Percentiles rank a stretch among this genome's conserved stretches.
Conservation (phyloP, 1,140 invertebrate genomes). For the Pseudomyrmex pallidus region DNA sequence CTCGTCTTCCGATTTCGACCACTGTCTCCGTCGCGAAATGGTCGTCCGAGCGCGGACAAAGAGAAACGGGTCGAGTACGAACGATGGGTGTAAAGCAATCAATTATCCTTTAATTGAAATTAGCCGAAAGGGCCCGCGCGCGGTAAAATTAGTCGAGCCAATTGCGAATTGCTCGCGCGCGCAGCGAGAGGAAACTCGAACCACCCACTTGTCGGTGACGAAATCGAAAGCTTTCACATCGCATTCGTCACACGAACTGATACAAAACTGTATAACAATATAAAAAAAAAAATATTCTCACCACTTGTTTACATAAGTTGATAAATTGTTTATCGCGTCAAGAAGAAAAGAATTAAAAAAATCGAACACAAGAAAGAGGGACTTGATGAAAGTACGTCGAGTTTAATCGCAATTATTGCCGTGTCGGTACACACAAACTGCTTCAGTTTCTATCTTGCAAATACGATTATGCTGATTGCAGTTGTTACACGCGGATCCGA, state of each 20-base stretch:
- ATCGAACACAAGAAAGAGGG: no score
- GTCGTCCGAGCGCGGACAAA: conserved; percentile 32
- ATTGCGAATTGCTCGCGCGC: conserved; percentile 44
- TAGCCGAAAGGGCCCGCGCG: conserved; percentile 48
- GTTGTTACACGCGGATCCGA: conserved; percentile 5
- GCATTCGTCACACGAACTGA: background rate
- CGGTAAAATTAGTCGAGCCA: conserved; percentile 43
- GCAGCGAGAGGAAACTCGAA: conserved; percentile 21
- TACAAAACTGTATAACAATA: background rate
- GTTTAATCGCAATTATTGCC: background rate
- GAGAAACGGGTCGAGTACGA: conserved; percentile 31
- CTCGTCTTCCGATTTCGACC: conserved; percentile 15
- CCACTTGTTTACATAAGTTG: no score
- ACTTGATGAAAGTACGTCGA: background rate
- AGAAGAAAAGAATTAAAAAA: background rate
- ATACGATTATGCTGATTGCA: background rate
- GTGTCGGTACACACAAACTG: no score
- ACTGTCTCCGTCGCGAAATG: conserved; percentile 40
- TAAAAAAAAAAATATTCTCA: background rate
- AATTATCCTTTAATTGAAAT: conserved; percentile 64
- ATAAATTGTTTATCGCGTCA: no score
- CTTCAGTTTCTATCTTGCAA: background rate
- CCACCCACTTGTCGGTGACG: background rate
- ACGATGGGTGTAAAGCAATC: conserved; percentile 63
- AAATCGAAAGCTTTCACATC: background rate